Base-by-base conservation (phyloP, 2,797 vertebrate species). In the Cirrhinus mrigala region DNA sequence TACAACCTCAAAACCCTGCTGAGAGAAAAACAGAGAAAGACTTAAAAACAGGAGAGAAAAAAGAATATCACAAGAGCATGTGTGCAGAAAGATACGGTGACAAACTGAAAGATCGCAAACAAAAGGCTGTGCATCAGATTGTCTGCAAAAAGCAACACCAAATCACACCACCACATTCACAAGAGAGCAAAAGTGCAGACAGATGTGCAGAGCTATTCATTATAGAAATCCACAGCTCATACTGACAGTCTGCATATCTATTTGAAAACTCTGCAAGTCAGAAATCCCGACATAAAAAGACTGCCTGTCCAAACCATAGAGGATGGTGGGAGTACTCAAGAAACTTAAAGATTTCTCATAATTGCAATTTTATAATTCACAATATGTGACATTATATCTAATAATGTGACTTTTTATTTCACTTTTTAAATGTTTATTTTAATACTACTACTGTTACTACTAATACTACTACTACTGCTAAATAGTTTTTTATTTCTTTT, bases 61-160 rank as follows among this genome's bases (percentile, higher is more conserved):
- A 27, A 68, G 33, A 82, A 64, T 24, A 44, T 73, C 60, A 50
- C 54, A 60, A 64, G 54, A 73, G 20, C 56, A 29, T 48, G 54
- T 48, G 40, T 74, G 70, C 56, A 74, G 27, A 60, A 83, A 83
- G 54, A 73, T 40, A 68, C 15, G 40, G 58, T 56, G 27, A 80
- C 20, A 70, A 78, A 52, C 56, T 24, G 66, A 81, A 58, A 78
- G 40, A 50, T 60, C 60, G 22, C 37, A 68, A 50, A 77, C 20
- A 50, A n/a, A 76, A 60, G 69, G 29, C 56, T 79, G 48, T 52
- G 40, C 4, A 16, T 44, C 44, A 82, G 48, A 52, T 24, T 68
- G 83, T 80, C 46, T 80, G 27, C 46, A 71, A 81, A 81, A 71
- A 70, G 29, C 22, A 58, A 56, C 79, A 70, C n/a, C 79, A 24